Conservation (phyloP, 2,888 invertebrate species). For the Aromia moschata region DNA sequence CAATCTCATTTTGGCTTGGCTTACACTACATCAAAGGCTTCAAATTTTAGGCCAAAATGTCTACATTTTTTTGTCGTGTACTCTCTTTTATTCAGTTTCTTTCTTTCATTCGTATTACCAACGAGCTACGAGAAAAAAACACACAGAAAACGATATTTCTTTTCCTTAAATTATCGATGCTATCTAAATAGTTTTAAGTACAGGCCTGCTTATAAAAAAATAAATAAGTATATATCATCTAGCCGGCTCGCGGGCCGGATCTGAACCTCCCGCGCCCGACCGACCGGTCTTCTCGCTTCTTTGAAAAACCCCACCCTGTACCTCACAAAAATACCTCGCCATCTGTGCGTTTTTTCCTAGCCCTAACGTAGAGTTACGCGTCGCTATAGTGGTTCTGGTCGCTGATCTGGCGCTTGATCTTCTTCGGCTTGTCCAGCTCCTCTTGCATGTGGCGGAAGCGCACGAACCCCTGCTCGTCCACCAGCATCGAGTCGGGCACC, state of each 20-base stretch:
- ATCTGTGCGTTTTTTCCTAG: slow-evolving; percentile 49
- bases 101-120: no score
- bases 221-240: slow-evolving; percentile 32
- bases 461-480: slow-evolving; percentile 91
- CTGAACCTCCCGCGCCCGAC: not conserved
- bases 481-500: slow-evolving; percentile 76
- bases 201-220: slow-evolving; percentile 37
- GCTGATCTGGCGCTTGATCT: slow-evolving; percentile 51
- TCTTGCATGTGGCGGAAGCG: slow-evolving; percentile 76
- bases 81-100: slow-evolving; percentile 21
- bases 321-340: slow-evolving; percentile 50
- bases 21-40: slow-evolving; percentile 32
- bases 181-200: slow-evolving; percentile 36
- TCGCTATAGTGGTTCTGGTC: slow-evolving; percentile 60
- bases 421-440: slow-evolving; percentile 52
- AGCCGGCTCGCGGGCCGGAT: slow-evolving; percentile 23
- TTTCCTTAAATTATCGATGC: slow-evolving; percentile 33
- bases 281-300: slow-evolving; percentile 23
- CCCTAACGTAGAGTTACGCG: slow-evolving; percentile 56
- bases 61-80: slow-evolving; percentile 32
- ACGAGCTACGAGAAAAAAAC: slow-evolving; percentile 39
- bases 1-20: slow-evolving; percentile 33
- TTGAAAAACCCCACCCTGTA: slow-evolving; percentile 33
- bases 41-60: slow-evolving; percentile 37
- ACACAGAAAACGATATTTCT: slow-evolving; percentile 43